Conservation (phyloP, 2,888 invertebrate genomes). For the Coelopa pilipes region DNA sequence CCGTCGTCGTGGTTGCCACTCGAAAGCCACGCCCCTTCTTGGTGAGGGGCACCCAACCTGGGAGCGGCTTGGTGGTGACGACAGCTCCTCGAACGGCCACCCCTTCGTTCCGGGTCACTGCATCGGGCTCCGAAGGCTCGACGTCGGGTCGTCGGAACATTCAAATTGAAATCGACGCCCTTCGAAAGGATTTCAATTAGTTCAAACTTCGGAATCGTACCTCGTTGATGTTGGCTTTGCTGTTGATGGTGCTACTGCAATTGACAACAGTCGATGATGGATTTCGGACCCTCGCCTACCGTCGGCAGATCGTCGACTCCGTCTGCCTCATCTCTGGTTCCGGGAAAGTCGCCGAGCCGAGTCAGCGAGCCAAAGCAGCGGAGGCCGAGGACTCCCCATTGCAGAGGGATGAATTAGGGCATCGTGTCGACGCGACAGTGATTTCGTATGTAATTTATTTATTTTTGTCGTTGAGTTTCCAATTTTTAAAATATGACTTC, state of each 20-base stretch:
- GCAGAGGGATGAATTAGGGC: too few relatives aligned
- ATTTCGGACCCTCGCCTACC: conserved; percentile 11
- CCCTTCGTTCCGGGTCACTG: conserved; percentile 20
- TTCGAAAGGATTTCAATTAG: conserved; percentile 26
- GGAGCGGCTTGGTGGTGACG: too few relatives aligned
- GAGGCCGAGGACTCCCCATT: too few relatives aligned
- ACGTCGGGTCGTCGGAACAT: neutral
- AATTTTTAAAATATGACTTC: conserved; percentile 20
- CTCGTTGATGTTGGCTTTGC: neutral
- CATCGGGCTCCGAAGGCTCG: neutral
- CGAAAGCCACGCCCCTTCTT: too few relatives aligned
- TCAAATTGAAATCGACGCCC: conserved; percentile 7
- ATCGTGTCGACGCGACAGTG: too few relatives aligned
- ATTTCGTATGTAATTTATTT: too few relatives aligned
- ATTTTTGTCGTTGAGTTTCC: neutral
- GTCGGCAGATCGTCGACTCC: neutral
- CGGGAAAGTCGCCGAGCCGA: too few relatives aligned
- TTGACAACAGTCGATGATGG: conserved; percentile 30
- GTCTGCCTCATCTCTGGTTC: neutral
- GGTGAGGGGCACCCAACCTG: too few relatives aligned
- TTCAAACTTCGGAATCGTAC: neutral
- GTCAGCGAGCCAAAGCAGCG: too few relatives aligned
- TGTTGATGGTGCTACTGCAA: neutral
- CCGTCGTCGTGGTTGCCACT: too few relatives aligned
- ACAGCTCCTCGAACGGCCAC: conserved; percentile 11